Percentiles rank a stretch among this genome's conserved stretches.
phyloP scores from a whole-genome alignment of 2,113 vertebrate genomes.

The Bos taurus region ARS-UCD2.0 NW_020192292.1:9074001-9074500 shows the following conservation, averaged over 20 bases:
- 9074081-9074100: background rate
- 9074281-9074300: background rate
- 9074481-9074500: background rate
- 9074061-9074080: slow-evolving; percentile 11
- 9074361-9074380: background rate
- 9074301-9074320: background rate
- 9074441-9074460: background rate
- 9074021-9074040: background rate
- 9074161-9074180: background rate
- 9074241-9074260: background rate
- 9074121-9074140: background rate
- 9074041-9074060: background rate
- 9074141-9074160: background rate
- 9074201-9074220: background rate
- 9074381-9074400: background rate
- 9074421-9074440: background rate
- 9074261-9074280: slow-evolving; percentile 27
- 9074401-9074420: background rate
- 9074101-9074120: background rate
- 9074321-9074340: background rate
- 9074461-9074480: background rate
- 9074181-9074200: slow-evolving; percentile 6
- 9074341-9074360: slow-evolving; percentile 12
- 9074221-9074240: slow-evolving; percentile 16
- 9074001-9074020: background rate